A percentile compares a stretch with the other conserved stretches of the same genome.
These are phyloP conservation scores for Craniophora ligustri DNA, from an alignment of 2,888 invertebrate genomes.

Conservation along the genomic window DNA sequence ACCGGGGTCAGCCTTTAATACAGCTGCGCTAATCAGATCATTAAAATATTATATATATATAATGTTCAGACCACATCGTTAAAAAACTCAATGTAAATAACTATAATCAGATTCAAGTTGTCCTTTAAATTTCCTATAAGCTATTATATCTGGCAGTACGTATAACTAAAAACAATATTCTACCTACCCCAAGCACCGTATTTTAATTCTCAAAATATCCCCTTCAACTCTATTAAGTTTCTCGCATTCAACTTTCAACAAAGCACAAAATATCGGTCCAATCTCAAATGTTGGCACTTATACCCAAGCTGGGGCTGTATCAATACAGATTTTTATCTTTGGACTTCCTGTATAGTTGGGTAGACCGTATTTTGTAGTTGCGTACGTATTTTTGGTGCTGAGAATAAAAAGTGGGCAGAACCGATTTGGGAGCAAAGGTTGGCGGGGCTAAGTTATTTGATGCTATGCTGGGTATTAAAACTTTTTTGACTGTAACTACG, in stretches of 20 bases:
- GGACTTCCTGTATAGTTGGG: conserved; percentile 36
- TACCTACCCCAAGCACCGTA: not conserved
- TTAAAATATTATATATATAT: too few relatives aligned
- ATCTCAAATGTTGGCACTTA: conserved; percentile 52
- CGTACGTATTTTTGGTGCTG: conserved; percentile 17
- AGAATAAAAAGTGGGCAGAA: conserved; percentile 1
- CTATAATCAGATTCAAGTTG: too few relatives aligned
- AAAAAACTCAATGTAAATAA: too few relatives aligned
- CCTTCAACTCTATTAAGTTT: conserved; percentile 32
- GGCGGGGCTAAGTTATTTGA: not conserved
- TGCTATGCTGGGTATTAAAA: not conserved
- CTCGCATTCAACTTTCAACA: conserved; percentile 41
- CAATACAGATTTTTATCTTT: conserved; percentile 58
- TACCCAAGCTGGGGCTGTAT: conserved; percentile 33
- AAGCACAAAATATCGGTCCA: conserved; percentile 39
- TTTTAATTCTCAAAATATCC: conserved; percentile 31
- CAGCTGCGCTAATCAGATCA: too few relatives aligned
- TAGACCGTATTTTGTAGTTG: conserved; percentile 36
- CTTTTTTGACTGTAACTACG: not conserved
- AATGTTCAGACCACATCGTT: too few relatives aligned
- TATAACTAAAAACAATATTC: conserved; percentile 3
- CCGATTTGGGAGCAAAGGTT: not conserved
- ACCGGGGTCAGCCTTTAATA: too few relatives aligned
- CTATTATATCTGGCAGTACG: too few relatives aligned
- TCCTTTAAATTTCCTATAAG: too few relatives aligned